These are phyloP conservation scores for Manis javanica DNA, from an alignment of 2,797 vertebrate species.

Conservation along the genomic window DNA sequence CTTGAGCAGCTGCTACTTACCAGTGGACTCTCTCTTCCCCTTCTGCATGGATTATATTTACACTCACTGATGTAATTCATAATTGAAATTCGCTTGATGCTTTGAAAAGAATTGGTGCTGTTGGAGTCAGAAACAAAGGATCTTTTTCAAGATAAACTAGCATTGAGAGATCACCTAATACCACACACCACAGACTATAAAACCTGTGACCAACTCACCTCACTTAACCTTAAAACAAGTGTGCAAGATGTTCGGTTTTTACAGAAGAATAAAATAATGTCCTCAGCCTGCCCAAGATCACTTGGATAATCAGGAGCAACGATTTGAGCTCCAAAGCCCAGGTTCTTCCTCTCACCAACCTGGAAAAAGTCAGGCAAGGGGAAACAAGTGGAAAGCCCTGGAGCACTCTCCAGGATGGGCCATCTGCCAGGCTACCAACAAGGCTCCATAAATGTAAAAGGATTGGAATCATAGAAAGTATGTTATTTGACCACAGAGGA, in stretches of 20 bases:
- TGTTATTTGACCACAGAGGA: neutral
- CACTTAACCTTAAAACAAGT: neutral
- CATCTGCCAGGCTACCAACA: neutral
- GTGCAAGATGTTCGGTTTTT: neutral
- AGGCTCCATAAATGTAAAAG: neutral
- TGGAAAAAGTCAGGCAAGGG: neutral
- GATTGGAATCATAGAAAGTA: neutral
- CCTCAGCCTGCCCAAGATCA: neutral
- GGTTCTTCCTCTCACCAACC: neutral
- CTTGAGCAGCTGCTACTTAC: neutral
- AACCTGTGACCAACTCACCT: neutral
- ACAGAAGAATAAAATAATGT: neutral
- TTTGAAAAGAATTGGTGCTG: neutral
- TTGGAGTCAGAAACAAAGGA: neutral
- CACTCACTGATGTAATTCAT: neutral
- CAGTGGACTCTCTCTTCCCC: neutral
- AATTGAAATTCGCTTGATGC: neutral
- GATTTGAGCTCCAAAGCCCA: neutral
- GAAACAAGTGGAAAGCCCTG: neutral
- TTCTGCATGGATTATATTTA: neutral
- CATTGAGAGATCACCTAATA: neutral
- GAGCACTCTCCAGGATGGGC: neutral
- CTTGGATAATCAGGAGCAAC: neutral
- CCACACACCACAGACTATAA: neutral
- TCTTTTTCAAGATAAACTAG: neutral